Conservation (phyloP, 1,140 invertebrate species). For the Battus philenor region DNA sequence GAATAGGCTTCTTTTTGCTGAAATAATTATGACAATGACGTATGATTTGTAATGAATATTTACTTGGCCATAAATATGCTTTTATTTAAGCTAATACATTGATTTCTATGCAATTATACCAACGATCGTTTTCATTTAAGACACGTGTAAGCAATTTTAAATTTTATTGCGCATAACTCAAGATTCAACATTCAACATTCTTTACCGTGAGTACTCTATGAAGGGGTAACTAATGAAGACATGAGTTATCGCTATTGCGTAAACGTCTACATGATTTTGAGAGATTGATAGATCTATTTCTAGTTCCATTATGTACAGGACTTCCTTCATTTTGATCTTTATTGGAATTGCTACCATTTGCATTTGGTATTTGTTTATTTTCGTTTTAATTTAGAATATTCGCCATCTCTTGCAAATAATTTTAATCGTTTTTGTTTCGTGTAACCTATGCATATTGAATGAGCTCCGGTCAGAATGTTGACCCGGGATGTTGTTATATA, state of each 20-base stretch:
- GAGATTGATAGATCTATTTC: constrained; percentile 13
- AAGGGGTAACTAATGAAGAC: constrained; percentile 17
- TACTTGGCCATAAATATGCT: not conserved
- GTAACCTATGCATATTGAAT: no score
- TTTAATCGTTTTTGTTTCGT: no score
- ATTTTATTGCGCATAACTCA: constrained; percentile 14
- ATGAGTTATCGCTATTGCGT: constrained; percentile 13
- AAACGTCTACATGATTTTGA: constrained; percentile 1
- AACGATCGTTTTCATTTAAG: constrained; percentile 10
- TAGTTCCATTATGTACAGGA: not conserved
- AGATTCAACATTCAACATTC: constrained; percentile 6
- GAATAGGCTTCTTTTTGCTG: no score
- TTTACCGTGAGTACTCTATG: not conserved
- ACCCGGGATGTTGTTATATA: no score
- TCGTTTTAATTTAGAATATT: no score
- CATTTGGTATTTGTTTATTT: no score
- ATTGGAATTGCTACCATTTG: no score
- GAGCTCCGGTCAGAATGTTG: no score
- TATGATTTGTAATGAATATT: no score
- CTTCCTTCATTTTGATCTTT: no score
- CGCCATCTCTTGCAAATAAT: no score
- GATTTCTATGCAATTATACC: not conserved
- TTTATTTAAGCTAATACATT: constrained; percentile 9
- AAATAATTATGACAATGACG: no score
- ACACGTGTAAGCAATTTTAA: constrained; percentile 13